Conservation (phyloP, 2,888 invertebrate species). For the Homarus gammarus region DNA sequence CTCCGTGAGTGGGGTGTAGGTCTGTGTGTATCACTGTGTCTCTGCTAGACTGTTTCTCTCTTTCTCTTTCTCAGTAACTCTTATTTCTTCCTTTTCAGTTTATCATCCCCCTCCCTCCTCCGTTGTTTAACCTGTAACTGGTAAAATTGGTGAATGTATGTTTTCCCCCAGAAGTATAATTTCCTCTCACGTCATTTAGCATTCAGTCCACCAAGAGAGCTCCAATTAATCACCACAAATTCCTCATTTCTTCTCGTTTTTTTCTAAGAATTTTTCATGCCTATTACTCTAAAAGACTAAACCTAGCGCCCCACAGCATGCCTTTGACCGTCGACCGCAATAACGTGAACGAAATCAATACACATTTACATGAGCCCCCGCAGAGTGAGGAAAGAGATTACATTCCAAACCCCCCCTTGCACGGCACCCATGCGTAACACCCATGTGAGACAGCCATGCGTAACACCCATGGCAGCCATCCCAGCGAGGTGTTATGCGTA, state of each 20-base stretch:
- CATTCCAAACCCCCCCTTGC: neutral
- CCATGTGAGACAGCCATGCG: neutral
- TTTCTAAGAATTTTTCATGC: neutral
- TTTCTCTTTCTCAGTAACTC: neutral
- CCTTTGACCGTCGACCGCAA: neutral
- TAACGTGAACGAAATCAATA: neutral
- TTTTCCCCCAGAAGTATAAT: neutral
- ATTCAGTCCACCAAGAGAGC: neutral
- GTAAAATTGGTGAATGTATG: no score
- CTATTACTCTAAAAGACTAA: neutral
- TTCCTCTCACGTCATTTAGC: neutral
- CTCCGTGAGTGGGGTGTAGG: no score
- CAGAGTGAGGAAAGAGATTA: neutral
- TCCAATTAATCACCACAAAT: neutral
- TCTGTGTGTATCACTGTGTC: no score
- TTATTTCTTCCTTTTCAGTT: neutral
- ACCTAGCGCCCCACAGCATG: neutral
- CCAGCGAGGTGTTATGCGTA: no score
- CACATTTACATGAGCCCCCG: neutral
- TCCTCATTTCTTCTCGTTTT: no score
- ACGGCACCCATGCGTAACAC: neutral
- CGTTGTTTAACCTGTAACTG: no score
- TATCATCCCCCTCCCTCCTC: no score
- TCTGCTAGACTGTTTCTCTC: slow-evolving; percentile 6
- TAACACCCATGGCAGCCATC: no score